These are phyloP conservation scores for Malurus melanocephalus DNA, from an alignment of 2,113 vertebrate species.

Conservation along the genomic window DNA sequence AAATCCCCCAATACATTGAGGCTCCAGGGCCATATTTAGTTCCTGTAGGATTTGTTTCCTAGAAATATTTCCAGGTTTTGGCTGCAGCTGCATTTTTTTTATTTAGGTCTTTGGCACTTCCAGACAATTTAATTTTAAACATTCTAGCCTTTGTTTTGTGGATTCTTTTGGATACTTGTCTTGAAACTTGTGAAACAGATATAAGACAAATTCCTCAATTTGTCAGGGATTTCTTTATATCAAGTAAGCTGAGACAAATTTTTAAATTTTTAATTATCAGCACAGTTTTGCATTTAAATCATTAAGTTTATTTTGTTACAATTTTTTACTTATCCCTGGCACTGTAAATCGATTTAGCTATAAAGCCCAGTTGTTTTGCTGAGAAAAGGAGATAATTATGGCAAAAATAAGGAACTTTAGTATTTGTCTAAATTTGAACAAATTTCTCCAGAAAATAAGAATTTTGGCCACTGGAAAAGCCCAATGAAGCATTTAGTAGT, in stretches of 20 bases:
- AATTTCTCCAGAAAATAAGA: neutral
- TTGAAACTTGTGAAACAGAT: neutral
- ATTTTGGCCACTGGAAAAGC: neutral
- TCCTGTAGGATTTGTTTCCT: neutral
- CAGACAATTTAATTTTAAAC: neutral
- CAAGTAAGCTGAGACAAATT: neutral
- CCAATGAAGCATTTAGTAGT: neutral
- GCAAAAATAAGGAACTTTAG: neutral
- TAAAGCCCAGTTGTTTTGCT: neutral
- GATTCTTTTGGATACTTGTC: neutral
- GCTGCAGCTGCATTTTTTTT: neutral
- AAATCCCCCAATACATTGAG: neutral
- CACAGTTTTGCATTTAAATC: neutral
- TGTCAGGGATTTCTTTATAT: neutral
- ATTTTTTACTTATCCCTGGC: neutral
- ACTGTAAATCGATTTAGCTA: neutral
- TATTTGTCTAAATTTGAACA: neutral
- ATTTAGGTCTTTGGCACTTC: neutral
- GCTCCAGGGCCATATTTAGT: neutral
- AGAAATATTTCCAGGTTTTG: neutral
- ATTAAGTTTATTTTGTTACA: accelerated
- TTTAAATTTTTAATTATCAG: neutral
- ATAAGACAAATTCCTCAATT: neutral
- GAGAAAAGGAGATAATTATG: neutral
- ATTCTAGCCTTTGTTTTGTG: neutral